Evolutionary conservation across 1,140 invertebrate species (phyloP).

Genomic region (Sitophilus oryzae): DNA sequence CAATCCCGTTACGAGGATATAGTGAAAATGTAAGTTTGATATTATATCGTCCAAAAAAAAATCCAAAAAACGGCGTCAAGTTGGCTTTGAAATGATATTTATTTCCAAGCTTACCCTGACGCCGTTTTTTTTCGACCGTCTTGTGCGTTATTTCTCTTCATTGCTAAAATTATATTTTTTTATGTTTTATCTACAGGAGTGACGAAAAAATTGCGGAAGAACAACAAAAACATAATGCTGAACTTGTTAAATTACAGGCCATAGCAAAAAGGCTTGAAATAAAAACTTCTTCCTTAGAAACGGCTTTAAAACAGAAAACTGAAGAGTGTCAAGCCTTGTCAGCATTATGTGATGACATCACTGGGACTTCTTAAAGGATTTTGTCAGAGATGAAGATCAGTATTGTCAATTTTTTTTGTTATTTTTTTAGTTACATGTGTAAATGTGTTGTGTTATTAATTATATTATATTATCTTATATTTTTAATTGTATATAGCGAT

Average conservation of each 20-base stretch:
- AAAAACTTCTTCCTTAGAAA: slow-evolving; percentile 32
- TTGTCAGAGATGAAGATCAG: neutral
- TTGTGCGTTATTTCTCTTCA: too few relatives aligned
- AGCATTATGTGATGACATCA: slow-evolving; percentile 37
- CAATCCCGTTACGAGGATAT: slow-evolving; percentile 51
- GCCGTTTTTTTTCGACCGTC: too few relatives aligned
- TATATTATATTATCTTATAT: neutral
- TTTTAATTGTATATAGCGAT: neutral
- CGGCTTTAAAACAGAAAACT: slow-evolving; percentile 34
- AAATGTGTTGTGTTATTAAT: neutral
- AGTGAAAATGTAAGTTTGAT: slow-evolving; percentile 46
- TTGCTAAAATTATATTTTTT: neutral
- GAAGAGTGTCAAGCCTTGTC: slow-evolving; percentile 35
- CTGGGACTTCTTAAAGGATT: slow-evolving; percentile 19
- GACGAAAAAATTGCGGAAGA: slow-evolving; percentile 26
- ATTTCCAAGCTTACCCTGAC: too few relatives aligned
- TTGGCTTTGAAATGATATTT: too few relatives aligned
- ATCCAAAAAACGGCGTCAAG: too few relatives aligned
- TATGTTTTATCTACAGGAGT: slow-evolving; percentile 22
- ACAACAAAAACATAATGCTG: slow-evolving; percentile 22
- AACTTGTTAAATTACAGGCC: slow-evolving; percentile 28
- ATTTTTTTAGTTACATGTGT: neutral
- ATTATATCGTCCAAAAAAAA: neutral
- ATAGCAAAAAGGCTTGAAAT: slow-evolving; percentile 36
- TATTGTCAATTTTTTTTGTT: neutral